phyloP scores from a whole-genome alignment of 2,113 vertebrate species.

The Prunella himalayana region DNA sequence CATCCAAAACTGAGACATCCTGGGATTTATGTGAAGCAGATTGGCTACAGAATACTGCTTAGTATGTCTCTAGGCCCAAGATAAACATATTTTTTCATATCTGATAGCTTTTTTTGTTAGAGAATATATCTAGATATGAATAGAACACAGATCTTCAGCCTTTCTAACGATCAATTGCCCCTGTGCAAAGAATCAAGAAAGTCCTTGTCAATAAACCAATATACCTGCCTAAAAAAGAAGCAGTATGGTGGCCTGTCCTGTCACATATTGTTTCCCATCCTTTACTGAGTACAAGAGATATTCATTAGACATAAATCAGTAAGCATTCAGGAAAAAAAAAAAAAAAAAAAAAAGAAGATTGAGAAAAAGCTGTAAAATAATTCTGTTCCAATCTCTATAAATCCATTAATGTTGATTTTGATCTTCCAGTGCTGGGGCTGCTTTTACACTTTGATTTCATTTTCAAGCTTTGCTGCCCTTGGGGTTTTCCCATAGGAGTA shows the following conservation, averaged over 20 bases:
- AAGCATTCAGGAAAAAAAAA: neutral
- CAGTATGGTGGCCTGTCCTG: neutral
- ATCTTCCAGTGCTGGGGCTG: neutral
- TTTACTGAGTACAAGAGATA: neutral
- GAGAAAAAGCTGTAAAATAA: neutral
- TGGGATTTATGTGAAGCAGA: neutral
- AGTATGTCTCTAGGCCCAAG: neutral
- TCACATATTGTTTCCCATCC: neutral
- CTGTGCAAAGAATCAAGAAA: neutral
- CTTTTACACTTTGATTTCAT: neutral
- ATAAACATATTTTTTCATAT: neutral
- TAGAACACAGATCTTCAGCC: neutral
- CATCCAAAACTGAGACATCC: rapidly evolving
- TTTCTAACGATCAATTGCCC: neutral
- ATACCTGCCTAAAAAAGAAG: neutral
- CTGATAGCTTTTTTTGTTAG: neutral
- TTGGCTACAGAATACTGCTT: neutral
- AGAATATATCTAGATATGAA: neutral
- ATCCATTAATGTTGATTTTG: neutral
- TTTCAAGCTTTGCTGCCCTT: neutral
- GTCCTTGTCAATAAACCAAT: neutral
- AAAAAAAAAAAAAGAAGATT: neutral
- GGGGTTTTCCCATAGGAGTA: neutral
- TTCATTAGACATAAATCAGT: neutral
- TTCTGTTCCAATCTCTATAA: neutral